Conservation (phyloP, 1,140 invertebrate species). For the Himalopsyche phryganea region DNA sequence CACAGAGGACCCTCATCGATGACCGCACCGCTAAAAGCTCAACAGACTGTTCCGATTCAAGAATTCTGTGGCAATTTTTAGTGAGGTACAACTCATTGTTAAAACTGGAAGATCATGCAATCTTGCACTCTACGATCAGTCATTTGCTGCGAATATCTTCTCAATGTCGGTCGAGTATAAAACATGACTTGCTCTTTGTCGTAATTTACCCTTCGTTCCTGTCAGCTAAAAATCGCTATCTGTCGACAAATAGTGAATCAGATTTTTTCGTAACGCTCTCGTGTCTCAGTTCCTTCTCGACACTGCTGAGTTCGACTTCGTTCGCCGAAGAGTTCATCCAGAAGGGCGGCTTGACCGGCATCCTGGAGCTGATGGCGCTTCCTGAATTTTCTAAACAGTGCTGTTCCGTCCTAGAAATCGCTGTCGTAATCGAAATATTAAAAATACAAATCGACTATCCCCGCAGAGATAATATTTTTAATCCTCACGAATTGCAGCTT, state of each 20-base stretch:
- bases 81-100: conserved; percentile 58
- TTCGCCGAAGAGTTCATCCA: conserved; percentile 60
- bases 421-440: conserved; percentile 59
- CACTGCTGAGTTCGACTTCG: conserved; percentile 52
- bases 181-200: conserved; percentile 55
- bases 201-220: conserved; percentile 62
- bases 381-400: conserved; percentile 56
- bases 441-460: conserved; percentile 44
- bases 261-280: conserved; percentile 59
- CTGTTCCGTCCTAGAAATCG: conserved; percentile 60
- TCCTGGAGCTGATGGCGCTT: conserved; percentile 52
- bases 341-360: conserved; percentile 54
- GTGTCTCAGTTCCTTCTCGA: conserved; percentile 59
- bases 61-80: conserved; percentile 56
- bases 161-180: conserved; percentile 52
- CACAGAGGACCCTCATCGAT: conserved; percentile 3
- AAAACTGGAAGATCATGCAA: conserved; percentile 52
- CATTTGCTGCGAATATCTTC: conserved; percentile 60
- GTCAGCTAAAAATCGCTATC: conserved; percentile 51
- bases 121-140: conserved; percentile 55
- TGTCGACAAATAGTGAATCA: conserved; percentile 43
- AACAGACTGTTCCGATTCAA: conserved; percentile 32
- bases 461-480: conserved; percentile 10
- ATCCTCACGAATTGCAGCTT: conserved; percentile 42
- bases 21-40: neutral